Percentiles rank a stretch among this genome's conserved stretches.
Evolutionary conservation across 2,113 vertebrate genomes (phyloP).

Genomic region (Prionailurus bengalensis): DNA sequence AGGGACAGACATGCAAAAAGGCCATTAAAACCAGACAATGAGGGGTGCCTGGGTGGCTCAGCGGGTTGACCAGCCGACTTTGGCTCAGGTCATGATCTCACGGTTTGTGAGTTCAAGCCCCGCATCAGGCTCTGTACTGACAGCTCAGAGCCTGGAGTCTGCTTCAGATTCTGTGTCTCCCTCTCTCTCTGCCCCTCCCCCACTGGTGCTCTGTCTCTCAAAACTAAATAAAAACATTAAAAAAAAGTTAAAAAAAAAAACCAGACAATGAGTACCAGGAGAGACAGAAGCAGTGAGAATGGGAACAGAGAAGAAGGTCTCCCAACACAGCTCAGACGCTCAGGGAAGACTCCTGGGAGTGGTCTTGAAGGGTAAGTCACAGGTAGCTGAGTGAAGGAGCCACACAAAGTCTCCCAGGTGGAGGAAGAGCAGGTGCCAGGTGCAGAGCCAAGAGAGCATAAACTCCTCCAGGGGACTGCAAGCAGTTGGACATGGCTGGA

Average conservation of each 20-base stretch:
- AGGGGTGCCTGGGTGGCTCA: neutral
- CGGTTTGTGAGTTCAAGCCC: no score
- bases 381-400: neutral
- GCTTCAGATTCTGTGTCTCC: no score
- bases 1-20: neutral
- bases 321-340: neutral
- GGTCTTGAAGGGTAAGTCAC: neutral
- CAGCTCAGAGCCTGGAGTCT: no score
- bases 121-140: no score
- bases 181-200: no score
- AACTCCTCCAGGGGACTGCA: neutral
- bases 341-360: neutral
- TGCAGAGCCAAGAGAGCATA: accelerated
- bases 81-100: no score
- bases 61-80: no score
- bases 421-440: neutral
- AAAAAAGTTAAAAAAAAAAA: no score
- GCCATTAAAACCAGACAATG: neutral
- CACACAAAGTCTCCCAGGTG: neutral
- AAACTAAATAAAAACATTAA: neutral
- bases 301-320: neutral
- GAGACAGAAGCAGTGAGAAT: neutral
- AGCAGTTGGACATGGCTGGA: neutral
- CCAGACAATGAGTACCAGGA: neutral
- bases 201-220: no score